These are phyloP conservation scores for Galaxias olidus DNA, from an alignment of 2,797 vertebrate species.

Conservation along the genomic window DNA sequence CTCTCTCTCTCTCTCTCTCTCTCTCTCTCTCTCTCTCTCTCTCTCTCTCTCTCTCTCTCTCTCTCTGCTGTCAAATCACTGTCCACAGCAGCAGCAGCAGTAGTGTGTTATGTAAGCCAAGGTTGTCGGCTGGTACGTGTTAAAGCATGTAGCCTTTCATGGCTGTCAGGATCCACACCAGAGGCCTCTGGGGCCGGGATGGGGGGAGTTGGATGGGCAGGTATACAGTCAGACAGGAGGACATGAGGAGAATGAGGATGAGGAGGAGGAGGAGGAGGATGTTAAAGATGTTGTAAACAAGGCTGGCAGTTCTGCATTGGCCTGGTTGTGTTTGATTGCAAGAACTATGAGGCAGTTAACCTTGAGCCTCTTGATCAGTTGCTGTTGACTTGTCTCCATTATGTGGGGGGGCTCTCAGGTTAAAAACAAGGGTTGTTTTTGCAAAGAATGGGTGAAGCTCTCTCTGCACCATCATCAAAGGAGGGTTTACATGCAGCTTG, in stretches of 20 bases:
- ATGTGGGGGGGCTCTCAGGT: neutral
- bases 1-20: constrained; percentile 7
- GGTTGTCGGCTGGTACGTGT: constrained; percentile 60
- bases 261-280: too few relatives aligned
- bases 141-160: constrained; percentile 61
- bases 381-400: neutral
- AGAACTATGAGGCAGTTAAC: neutral
- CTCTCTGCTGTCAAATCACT: neutral
- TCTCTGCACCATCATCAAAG: neutral
- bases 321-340: neutral
- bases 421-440: neutral
- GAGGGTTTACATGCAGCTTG: too few relatives aligned
- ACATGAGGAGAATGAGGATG: neutral
- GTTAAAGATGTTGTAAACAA: too few relatives aligned
- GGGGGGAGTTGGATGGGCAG: constrained; percentile 22
- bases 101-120: constrained; percentile 68
- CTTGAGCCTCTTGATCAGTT: neutral
- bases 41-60: neutral
- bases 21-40: constrained; percentile 1
- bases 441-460: neutral
- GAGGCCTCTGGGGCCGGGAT: constrained; percentile 48
- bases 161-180: constrained; percentile 62
- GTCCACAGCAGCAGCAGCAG: constrained; percentile 52
- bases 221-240: constrained; percentile 5
- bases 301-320: too few relatives aligned